Conservation (phyloP, 2,113 vertebrate genomes). For the Oncorhynchus masou region DNA sequence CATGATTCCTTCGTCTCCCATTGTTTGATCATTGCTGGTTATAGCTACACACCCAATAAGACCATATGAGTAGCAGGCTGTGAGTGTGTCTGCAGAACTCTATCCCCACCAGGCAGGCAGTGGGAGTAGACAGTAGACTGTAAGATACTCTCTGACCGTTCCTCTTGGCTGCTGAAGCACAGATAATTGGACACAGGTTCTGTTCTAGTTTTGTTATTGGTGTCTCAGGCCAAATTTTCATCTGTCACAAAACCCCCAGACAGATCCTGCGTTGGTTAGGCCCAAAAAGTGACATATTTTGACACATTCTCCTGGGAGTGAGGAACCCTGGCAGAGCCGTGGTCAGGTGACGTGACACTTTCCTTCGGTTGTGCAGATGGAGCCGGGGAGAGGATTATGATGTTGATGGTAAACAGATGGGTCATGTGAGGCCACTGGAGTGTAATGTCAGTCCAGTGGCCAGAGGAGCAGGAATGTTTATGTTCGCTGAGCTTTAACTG, state of each 20-base stretch:
- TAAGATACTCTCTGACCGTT: slow-evolving; percentile 37
- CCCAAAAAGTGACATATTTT: slow-evolving; percentile 38
- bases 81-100: slow-evolving; percentile 50
- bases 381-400: slow-evolving; percentile 8
- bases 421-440: slow-evolving; percentile 18
- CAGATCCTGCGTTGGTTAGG: slow-evolving; percentile 26
- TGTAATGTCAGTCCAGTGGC: neutral
- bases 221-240: slow-evolving; percentile 59
- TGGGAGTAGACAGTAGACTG: no score
- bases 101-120: slow-evolving; percentile 31
- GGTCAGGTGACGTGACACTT: neutral
- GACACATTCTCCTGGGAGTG: slow-evolving; percentile 19
- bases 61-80: neutral
- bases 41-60: neutral
- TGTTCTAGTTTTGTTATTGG: slow-evolving; percentile 59
- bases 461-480: slow-evolving; percentile 5
- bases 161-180: slow-evolving; percentile 66
- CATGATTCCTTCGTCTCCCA: no score
- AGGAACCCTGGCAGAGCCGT: slow-evolving; percentile 3
- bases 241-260: slow-evolving; percentile 40
- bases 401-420: slow-evolving; percentile 29
- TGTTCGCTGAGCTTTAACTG: slow-evolving; percentile 27
- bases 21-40: no score
- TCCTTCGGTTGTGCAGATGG: neutral
- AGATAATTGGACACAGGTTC: slow-evolving; percentile 73